A percentile compares a stretch with the other conserved stretches of the same genome.
Evolutionary conservation across 2,888 invertebrate genomes (phyloP).

Genomic region (Argyra leucocephala): DNA sequence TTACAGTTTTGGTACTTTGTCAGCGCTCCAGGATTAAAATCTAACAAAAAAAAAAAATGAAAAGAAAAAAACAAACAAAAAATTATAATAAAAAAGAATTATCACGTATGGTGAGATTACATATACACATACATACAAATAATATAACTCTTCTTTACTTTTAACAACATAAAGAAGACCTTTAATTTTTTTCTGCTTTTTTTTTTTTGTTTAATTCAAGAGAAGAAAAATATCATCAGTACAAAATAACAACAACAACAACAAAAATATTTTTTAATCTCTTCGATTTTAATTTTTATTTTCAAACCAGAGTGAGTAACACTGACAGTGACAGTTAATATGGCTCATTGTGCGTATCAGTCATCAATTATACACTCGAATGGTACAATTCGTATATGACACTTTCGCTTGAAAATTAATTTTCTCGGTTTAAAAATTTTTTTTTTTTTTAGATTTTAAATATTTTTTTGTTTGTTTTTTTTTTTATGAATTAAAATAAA

Average conservation of each 20-base stretch:
- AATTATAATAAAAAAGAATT: not conserved
- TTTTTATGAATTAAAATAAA: not conserved
- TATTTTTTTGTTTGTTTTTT: not conserved
- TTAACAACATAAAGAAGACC: too few relatives aligned
- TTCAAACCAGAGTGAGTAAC: not conserved
- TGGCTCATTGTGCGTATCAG: not conserved
- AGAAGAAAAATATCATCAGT: too few relatives aligned
- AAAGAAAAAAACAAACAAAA: not conserved
- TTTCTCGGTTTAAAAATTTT: not conserved
- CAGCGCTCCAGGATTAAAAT: not conserved
- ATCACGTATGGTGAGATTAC: not conserved
- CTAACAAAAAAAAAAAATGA: not conserved
- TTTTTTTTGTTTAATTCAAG: too few relatives aligned
- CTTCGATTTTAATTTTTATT: too few relatives aligned
- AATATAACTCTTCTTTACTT: too few relatives aligned
- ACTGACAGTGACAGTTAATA: not conserved
- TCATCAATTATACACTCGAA: not conserved
- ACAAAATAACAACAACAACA: too few relatives aligned
- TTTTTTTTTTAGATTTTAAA: not conserved
- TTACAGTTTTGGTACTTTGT: not conserved
- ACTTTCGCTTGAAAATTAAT: not conserved
- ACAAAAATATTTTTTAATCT: too few relatives aligned
- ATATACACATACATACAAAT: too few relatives aligned
- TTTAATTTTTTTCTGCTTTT: too few relatives aligned
- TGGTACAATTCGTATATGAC: not conserved